Conservation (phyloP, 2,797 vertebrate species). For the Takifugu ocellatus region DNA sequence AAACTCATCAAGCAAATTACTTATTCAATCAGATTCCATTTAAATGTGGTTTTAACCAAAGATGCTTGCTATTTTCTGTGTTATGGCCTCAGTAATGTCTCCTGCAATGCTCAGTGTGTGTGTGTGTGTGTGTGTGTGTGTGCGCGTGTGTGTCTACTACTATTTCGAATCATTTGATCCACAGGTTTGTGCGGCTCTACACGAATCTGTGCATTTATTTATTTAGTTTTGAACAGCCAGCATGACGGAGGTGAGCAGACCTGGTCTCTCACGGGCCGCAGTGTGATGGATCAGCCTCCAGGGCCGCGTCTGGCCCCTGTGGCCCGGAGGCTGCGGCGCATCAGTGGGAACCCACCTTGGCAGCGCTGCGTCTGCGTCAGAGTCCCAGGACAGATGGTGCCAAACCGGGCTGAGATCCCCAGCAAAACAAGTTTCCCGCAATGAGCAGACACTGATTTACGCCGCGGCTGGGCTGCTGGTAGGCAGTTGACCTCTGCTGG, state of each 20-base stretch:
- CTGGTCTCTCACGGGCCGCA: conserved; percentile 24
- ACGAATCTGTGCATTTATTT: not conserved
- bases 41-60: not conserved
- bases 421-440: conserved; percentile 68
- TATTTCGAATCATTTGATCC: too few species aligned
- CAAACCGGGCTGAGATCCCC: conserved; percentile 72
- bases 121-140: too few species aligned
- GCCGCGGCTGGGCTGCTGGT: conserved; percentile 55
- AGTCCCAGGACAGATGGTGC: conserved; percentile 71
- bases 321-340: conserved; percentile 35
- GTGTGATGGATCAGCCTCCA: conserved; percentile 59
- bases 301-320: conserved; percentile 41
- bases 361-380: conserved; percentile 65
- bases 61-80: not conserved
- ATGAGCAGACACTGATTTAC: conserved; percentile 72
- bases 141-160: too few species aligned
- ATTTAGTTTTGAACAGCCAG: not conserved
- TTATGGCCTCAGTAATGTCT: too few species aligned
- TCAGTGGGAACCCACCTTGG: conserved; percentile 74
- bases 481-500: conserved; percentile 73
- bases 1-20: too few species aligned
- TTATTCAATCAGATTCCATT: not conserved
- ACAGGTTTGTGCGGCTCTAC: not conserved
- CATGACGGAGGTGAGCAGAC: not conserved
- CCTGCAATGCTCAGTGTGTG: too few species aligned